Percentiles rank a stretch among this genome's conserved stretches.
phyloP scores from a whole-genome alignment of 1,140 invertebrate species.

The Lepidurus couesii region DNA sequence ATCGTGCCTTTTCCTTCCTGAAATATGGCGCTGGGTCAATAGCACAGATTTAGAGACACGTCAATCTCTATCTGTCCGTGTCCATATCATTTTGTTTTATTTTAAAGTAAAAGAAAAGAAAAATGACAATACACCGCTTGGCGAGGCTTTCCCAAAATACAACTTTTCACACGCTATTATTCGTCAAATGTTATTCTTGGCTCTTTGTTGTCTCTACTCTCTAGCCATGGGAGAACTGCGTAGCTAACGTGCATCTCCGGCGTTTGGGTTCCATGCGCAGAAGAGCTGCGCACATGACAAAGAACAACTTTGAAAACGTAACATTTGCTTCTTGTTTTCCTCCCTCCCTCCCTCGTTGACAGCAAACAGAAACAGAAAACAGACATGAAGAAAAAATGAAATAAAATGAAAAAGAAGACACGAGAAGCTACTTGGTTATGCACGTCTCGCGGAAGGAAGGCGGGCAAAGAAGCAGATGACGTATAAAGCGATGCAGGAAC shows the following conservation, averaged over 20 bases:
- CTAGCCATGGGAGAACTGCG: neutral
- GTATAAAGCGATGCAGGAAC: neutral
- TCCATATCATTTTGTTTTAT: too few species aligned
- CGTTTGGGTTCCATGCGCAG: neutral
- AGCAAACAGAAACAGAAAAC: too few species aligned
- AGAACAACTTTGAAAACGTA: neutral
- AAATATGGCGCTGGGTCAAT: too few species aligned
- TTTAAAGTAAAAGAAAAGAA: neutral
- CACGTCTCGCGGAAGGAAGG: slow-evolving; percentile 3
- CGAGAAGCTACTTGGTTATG: slow-evolving; percentile 16
- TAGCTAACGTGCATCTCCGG: slow-evolving; percentile 16
- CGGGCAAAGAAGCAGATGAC: neutral
- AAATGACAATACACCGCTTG: neutral
- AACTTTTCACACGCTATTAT: neutral
- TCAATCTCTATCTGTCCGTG: too few species aligned
- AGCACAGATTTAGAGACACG: too few species aligned
- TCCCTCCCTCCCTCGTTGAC: neutral
- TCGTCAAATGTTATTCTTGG: neutral
- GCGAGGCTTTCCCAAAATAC: neutral
- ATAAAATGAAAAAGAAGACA: slow-evolving; percentile 26
- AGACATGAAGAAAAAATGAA: neutral
- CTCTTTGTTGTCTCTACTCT: neutral
- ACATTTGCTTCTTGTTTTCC: neutral
- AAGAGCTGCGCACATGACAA: neutral
- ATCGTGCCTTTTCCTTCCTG: too few species aligned